Conservation (phyloP, 1,140 invertebrate species). For the Tigriopus japonicus region DNA sequence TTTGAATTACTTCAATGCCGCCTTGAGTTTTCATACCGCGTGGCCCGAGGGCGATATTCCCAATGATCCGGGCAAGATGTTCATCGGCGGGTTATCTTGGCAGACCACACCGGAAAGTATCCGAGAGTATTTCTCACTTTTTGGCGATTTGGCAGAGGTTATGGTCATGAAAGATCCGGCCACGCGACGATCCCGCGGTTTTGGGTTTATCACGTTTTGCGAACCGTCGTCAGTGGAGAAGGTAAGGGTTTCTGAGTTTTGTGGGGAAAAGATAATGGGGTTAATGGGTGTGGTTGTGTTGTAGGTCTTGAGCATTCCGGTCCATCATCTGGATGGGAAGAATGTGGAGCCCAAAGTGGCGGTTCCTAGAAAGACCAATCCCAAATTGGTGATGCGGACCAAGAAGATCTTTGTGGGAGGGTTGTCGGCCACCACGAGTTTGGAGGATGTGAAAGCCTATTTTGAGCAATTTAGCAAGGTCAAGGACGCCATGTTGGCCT, state of each 20-base stretch:
- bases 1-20: too few relatives aligned
- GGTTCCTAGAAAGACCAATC: slow-evolving; percentile 12
- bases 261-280: too few relatives aligned
- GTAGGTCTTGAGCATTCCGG: background rate
- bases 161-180: slow-evolving; percentile 99
- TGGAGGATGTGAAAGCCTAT: slow-evolving; percentile 30
- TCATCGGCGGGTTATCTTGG: slow-evolving; percentile 97
- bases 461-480: slow-evolving; percentile 30
- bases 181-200: slow-evolving; percentile 81
- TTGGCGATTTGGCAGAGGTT: slow-evolving; percentile 95
- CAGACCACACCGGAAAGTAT: slow-evolving; percentile 75
- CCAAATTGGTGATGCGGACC: slow-evolving; percentile 20
- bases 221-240: slow-evolving; percentile 83
- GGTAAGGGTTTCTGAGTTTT: too few relatives aligned
- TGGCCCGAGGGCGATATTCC: slow-evolving; percentile 10
- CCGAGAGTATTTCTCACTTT: slow-evolving; percentile 96
- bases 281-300: too few relatives aligned
- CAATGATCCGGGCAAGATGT: slow-evolving; percentile 73
- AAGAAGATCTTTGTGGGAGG: slow-evolving; percentile 34
- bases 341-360: slow-evolving; percentile 13
- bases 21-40: background rate
- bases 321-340: slow-evolving; percentile 12
- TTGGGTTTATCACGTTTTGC: slow-evolving; percentile 89
- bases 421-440: slow-evolving; percentile 26
- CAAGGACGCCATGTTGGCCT: slow-evolving; percentile 29